Percentiles rank a stretch among this genome's conserved stretches.
Conservation (phyloP, 2,888 invertebrate genomes). For the Phortica okadai region DNA sequence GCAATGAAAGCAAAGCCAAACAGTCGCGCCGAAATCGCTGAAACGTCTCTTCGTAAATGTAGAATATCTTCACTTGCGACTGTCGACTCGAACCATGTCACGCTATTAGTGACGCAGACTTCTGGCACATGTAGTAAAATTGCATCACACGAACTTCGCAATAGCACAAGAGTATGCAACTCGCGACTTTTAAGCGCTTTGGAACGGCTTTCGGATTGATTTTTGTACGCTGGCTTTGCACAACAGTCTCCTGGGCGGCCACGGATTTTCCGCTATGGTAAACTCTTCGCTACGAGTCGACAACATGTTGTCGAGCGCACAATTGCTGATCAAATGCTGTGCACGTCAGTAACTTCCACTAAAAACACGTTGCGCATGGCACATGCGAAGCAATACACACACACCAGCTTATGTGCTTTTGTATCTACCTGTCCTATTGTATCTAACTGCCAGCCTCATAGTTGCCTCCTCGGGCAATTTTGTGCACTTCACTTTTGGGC, state of each 20-base stretch:
- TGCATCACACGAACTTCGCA: background rate
- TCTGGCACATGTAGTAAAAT: background rate
- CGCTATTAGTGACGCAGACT: no score
- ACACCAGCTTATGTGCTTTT: background rate
- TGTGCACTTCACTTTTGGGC: background rate
- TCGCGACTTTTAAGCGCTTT: conserved; percentile 36
- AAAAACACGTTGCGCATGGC: conserved; percentile 6
- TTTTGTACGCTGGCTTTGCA: conserved; percentile 34
- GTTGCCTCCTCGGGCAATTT: background rate
- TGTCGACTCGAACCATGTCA: no score
- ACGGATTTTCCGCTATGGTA: background rate
- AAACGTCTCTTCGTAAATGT: no score
- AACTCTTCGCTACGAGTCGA: conserved; percentile 13
- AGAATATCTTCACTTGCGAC: no score
- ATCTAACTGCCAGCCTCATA: background rate
- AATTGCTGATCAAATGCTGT: conserved; percentile 10
- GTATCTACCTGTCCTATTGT: background rate
- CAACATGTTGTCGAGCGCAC: conserved; percentile 1
- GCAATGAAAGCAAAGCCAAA: background rate
- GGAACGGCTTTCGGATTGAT: conserved; percentile 50
- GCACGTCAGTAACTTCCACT: conserved; percentile 6
- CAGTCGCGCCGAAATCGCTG: background rate
- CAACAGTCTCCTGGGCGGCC: conserved; percentile 3
- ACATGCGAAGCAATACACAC: background rate
- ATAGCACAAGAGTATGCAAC: background rate